Percentiles rank a stretch among this genome's conserved stretches.
These are phyloP conservation scores for Iphiclides podalirius DNA, from an alignment of 2,888 invertebrate species.

Conservation along the genomic window DNA sequence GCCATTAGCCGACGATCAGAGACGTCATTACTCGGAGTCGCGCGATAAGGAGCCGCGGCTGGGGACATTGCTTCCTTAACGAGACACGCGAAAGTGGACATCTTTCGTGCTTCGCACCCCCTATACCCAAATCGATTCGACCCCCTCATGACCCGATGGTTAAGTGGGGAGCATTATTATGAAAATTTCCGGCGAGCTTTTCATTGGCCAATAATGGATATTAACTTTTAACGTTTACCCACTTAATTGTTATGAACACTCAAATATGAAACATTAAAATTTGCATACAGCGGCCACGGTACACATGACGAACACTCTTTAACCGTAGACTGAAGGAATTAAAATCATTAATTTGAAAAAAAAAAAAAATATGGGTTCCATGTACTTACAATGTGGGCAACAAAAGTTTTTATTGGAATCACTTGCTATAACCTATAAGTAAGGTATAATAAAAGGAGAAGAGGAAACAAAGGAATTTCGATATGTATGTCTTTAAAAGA, in stretches of 20 bases:
- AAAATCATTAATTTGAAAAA: no score
- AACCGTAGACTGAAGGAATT: no score
- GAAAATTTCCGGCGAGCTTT: slow-evolving; percentile 17
- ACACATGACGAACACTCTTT: no score
- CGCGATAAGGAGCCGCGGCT: slow-evolving; percentile 72
- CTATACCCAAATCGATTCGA: slow-evolving; percentile 18
- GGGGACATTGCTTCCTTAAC: slow-evolving; percentile 57
- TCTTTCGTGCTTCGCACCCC: slow-evolving; percentile 46
- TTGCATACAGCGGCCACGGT: neutral
- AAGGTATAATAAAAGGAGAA: no score
- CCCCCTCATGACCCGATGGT: slow-evolving; percentile 10
- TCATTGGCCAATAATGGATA: slow-evolving; percentile 18
- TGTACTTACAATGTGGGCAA: no score
- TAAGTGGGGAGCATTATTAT: slow-evolving; percentile 18
- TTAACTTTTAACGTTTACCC: slow-evolving; percentile 20
- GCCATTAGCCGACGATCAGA: slow-evolving; percentile 77
- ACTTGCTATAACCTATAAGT: no score
- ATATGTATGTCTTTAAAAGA: no score
- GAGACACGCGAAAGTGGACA: slow-evolving; percentile 62
- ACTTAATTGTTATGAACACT: slow-evolving; percentile 16
- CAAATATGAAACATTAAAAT: slow-evolving; percentile 8
- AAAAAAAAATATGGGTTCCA: no score
- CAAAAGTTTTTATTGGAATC: no score
- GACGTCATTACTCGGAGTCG: slow-evolving; percentile 73
- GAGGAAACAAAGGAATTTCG: no score